These are phyloP conservation scores for Myotis findleyi DNA, from an alignment of 2,797 vertebrate species.

Conservation along the genomic window DNA sequence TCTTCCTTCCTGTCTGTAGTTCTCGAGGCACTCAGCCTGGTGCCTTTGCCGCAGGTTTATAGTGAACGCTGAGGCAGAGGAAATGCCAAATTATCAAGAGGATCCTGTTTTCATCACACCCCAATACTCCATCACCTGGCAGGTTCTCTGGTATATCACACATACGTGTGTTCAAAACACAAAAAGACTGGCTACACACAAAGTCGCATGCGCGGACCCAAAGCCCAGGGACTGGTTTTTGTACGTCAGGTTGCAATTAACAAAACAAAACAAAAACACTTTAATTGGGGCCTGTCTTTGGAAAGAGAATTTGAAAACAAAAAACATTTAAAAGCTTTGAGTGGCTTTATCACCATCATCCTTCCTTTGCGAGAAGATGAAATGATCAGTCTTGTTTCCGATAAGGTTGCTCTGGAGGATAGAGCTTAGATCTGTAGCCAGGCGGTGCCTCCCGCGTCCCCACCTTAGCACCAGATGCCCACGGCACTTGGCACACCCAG, in stretches of 20 bases:
- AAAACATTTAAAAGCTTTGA: not conserved
- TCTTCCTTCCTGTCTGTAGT: not conserved
- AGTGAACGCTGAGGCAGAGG: not conserved
- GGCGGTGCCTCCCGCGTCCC: not conserved
- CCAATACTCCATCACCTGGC: not conserved
- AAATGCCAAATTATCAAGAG: not conserved
- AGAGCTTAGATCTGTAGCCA: not conserved
- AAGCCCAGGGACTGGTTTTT: not conserved
- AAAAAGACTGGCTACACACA: not conserved
- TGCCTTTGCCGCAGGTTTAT: constrained; percentile 3
- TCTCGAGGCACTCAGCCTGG: not conserved
- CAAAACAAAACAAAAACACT: not conserved
- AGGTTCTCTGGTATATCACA: not conserved
- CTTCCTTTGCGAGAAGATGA: not conserved
- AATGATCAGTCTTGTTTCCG: not conserved
- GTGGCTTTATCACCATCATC: not conserved
- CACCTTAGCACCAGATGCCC: not conserved
- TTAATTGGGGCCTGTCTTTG: not conserved
- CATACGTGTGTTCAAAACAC: not conserved
- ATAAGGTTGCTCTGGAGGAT: not conserved
- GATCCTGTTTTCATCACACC: not conserved
- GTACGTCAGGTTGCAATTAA: not conserved
- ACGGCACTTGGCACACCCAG: not conserved
- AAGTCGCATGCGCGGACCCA: rapidly evolving
- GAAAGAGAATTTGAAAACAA: not conserved